A percentile compares a stretch with the other conserved stretches of the same genome.
These are phyloP conservation scores for Galaxea fascicularis DNA, from an alignment of 92 coral and sea anemone genomes.

Conservation along the genomic window DNA sequence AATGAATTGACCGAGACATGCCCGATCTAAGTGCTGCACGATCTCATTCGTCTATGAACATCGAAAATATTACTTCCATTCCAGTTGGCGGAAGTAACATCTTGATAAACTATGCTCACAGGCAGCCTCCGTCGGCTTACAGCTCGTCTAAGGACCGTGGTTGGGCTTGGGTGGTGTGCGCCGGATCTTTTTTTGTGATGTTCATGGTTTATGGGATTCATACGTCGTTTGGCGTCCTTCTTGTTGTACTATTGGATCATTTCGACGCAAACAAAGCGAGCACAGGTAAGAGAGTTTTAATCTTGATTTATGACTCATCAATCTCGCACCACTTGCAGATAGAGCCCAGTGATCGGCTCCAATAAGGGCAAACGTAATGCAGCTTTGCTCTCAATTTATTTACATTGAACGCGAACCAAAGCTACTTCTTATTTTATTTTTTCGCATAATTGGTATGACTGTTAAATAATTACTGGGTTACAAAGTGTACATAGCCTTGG, in stretches of 20 bases:
- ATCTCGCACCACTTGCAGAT: too few relatives aligned
- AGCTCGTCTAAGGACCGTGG: slow-evolving; percentile 60
- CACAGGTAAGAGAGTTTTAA: slow-evolving; percentile 68
- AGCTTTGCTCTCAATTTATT: too few relatives aligned
- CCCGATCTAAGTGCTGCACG: slow-evolving; percentile 2
- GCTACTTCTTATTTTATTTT: too few relatives aligned
- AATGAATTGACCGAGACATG: background rate
- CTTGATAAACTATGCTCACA: slow-evolving; percentile 67
- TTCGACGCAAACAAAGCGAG: slow-evolving; percentile 82
- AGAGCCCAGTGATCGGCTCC: too few relatives aligned
- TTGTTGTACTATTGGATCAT: slow-evolving; percentile 74
- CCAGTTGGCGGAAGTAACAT: slow-evolving; percentile 87
- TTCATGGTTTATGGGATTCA: slow-evolving; percentile 88
- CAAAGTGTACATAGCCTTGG: too few relatives aligned
- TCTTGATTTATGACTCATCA: background rate
- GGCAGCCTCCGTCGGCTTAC: slow-evolving; percentile 43
- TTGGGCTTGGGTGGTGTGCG: slow-evolving; percentile 90
- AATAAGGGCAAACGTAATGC: too few relatives aligned
- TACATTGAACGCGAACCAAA: too few relatives aligned
- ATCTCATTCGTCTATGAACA: slow-evolving; percentile 69
- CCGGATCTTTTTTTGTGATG: slow-evolving; percentile 83
- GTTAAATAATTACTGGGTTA: too few relatives aligned
- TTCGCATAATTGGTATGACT: too few relatives aligned
- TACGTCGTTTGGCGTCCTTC: slow-evolving; percentile 86
- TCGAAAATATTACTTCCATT: slow-evolving; percentile 77